Conservation (phyloP, 2,888 invertebrate species). For the Netelia melanura region DNA sequence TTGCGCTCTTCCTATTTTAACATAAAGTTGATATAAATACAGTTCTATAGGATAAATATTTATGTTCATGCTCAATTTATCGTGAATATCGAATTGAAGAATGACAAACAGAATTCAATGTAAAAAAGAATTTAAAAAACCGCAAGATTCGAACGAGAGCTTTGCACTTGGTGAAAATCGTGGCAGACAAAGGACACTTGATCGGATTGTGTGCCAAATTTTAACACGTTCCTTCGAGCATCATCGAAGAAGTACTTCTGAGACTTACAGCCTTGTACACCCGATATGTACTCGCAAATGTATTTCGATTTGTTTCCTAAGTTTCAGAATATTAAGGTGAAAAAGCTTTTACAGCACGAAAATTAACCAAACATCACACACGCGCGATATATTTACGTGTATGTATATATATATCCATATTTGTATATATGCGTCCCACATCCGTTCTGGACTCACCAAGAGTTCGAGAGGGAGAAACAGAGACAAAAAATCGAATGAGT, state of each 20-base stretch:
- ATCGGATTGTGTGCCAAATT: neutral
- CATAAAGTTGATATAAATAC: no score
- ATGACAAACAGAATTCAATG: neutral
- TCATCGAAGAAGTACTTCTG: neutral
- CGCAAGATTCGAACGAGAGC: no score
- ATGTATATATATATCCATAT: neutral
- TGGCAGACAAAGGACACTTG: neutral
- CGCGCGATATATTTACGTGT: neutral
- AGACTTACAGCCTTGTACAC: no score
- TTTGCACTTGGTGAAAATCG: neutral
- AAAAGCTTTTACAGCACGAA: no score
- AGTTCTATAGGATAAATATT: no score
- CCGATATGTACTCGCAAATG: no score
- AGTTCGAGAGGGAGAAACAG: neutral
- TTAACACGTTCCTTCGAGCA: neutral
- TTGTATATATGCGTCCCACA: neutral
- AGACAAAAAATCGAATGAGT: conserved; percentile 17
- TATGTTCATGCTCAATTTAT: no score
- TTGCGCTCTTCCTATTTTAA: no score
- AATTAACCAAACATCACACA: neutral
- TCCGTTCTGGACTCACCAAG: neutral
- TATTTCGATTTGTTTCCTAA: no score
- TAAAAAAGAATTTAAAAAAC: neutral
- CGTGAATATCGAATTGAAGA: no score
- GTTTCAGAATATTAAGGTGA: no score